Percentiles rank a stretch among this genome's conserved stretches.
These are phyloP conservation scores for Limenitis camilla DNA, from an alignment of 2,888 invertebrate species.

Conservation along the genomic window DNA sequence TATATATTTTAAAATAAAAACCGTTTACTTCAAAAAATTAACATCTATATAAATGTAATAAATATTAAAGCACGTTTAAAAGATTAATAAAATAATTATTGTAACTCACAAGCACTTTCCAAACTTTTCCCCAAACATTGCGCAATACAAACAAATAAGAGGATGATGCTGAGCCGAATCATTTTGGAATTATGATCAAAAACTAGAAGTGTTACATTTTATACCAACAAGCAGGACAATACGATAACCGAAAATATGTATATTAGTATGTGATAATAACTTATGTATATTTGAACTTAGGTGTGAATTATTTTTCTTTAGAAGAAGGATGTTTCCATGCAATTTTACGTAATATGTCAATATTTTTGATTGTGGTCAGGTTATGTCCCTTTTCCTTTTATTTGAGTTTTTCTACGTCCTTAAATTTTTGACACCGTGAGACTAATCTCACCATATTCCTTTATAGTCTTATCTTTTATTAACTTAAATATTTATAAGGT, in stretches of 20 bases:
- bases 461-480: too few species aligned
- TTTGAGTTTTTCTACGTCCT: too few species aligned
- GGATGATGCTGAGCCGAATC: conserved; percentile 42
- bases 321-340: conserved; percentile 4
- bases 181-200: conserved; percentile 39
- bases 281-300: conserved; percentile 10
- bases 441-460: too few species aligned
- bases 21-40: too few species aligned
- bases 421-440: too few species aligned
- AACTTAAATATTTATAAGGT: too few species aligned
- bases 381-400: neutral
- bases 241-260: conserved; percentile 27
- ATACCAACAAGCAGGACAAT: conserved; percentile 40
- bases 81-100: neutral
- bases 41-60: too few species aligned
- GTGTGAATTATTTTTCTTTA: conserved; percentile 7
- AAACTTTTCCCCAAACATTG: conserved; percentile 22
- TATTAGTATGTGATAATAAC: conserved; percentile 35
- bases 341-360: conserved; percentile 4
- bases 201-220: conserved; percentile 40
- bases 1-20: too few species aligned
- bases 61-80: too few species aligned
- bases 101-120: neutral
- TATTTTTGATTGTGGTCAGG: neutral
- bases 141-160: conserved; percentile 29